These are phyloP conservation scores for Apamea epomidion DNA, from an alignment of 2,888 invertebrate species.

Conservation along the genomic window DNA sequence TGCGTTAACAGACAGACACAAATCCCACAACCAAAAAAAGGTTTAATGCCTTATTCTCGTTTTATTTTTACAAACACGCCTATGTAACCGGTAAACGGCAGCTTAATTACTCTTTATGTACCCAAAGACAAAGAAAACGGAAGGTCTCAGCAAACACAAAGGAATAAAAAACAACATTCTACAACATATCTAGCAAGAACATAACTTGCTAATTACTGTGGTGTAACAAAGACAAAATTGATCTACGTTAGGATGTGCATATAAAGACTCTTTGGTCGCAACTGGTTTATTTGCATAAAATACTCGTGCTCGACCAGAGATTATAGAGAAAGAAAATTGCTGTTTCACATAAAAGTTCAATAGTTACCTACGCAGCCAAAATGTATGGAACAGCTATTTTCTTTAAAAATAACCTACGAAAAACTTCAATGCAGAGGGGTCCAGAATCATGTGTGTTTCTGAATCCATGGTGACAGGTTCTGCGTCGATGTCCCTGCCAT, in stretches of 20 bases:
- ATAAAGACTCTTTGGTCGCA: slow-evolving; percentile 9
- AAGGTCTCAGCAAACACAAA: slow-evolving; percentile 50
- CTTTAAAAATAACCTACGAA: too few species aligned
- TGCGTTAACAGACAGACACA: background rate
- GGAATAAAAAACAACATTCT: slow-evolving; percentile 61
- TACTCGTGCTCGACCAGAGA: background rate
- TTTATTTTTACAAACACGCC: slow-evolving; percentile 7
- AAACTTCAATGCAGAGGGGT: too few species aligned
- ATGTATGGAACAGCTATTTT: too few species aligned
- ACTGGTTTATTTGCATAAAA: slow-evolving; percentile 33
- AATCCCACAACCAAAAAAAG: slow-evolving; percentile 5
- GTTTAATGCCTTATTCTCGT: slow-evolving; percentile 14
- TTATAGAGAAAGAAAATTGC: background rate
- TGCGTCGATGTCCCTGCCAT: too few species aligned
- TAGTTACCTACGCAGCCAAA: too few species aligned
- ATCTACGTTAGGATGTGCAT: slow-evolving; percentile 18
- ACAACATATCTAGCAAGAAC: slow-evolving; percentile 27
- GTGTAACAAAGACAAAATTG: slow-evolving; percentile 53
- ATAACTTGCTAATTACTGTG: slow-evolving; percentile 42
- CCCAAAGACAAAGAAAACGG: slow-evolving; percentile 58
- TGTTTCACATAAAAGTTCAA: too few species aligned
- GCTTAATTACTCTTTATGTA: slow-evolving; percentile 33
- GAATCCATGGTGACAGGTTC: too few species aligned
- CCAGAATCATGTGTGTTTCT: too few species aligned
- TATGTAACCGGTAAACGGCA: background rate